These are phyloP conservation scores for Drosophila infuscata DNA, from an alignment of 2,888 invertebrate genomes.

Conservation along the genomic window DNA sequence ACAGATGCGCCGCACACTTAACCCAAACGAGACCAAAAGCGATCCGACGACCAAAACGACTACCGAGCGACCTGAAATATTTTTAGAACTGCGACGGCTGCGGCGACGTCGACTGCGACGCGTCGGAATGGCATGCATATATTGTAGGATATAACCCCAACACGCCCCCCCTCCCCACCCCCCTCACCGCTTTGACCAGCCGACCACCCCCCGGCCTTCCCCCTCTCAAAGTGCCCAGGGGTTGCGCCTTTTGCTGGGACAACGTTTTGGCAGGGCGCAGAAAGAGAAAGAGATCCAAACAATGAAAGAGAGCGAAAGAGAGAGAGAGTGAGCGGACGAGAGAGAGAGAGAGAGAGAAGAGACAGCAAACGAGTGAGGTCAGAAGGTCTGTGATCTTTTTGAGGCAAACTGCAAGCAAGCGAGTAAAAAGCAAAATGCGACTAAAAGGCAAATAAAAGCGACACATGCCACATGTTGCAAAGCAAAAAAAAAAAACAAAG, in stretches of 20 bases:
- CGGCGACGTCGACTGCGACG: conserved; percentile 34
- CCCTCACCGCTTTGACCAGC: conserved; percentile 34
- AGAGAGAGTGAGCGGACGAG: conserved; percentile 46
- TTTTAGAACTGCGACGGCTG: conserved; percentile 72
- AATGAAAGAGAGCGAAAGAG: conserved; percentile 49
- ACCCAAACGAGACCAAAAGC: conserved; percentile 80
- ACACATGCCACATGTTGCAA: conserved; percentile 45
- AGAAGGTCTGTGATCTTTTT: conserved; percentile 81
- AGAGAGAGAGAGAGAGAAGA: conserved; percentile 2
- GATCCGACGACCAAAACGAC: conserved; percentile 66
- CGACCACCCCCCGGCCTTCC: conserved; percentile 18
- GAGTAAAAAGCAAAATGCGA: conserved; percentile 42
- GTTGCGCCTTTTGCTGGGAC: conserved; percentile 44
- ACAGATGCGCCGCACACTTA: conserved; percentile 78
- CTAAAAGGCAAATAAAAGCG: conserved; percentile 40
- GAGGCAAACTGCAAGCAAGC: conserved; percentile 58
- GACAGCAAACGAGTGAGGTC: conserved; percentile 65
- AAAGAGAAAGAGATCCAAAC: not conserved
- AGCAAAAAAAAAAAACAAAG: not conserved
- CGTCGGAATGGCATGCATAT: conserved; percentile 69
- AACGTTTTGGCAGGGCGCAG: conserved; percentile 54
- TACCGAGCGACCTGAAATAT: conserved; percentile 79
- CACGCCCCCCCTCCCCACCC: not conserved
- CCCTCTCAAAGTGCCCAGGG: conserved; percentile 20
- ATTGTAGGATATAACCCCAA: conserved; percentile 44